Base-by-base conservation (phyloP, 2,797 vertebrate species). In the Enteromius paludinosus region DNA sequence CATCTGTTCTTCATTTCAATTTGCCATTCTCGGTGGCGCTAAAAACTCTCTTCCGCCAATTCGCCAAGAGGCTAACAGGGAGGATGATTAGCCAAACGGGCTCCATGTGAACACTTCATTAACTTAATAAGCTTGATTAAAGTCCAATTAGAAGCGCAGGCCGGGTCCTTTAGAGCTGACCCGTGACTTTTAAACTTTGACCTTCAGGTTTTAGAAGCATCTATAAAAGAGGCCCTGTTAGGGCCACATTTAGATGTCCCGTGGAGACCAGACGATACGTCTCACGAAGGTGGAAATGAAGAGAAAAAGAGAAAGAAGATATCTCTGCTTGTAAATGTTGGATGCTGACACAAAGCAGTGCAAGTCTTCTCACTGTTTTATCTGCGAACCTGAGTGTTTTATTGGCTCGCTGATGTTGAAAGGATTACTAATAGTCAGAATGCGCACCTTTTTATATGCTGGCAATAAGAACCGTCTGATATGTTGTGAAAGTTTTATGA, bases 121-220 rank as follows among this genome's bases (percentile, higher is more conserved):
- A 91, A 83, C 79, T 90, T 92, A 93, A 94, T 95, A 91, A 90
- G 87, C 89, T 92, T 93, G 90, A 95, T 94, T 94, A 92, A 94
- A 92, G 85, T 78, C 88, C 87, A 92, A 93, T 93, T 93, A 92
- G 89, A 86, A 90, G 79, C 41, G 30, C 71, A 69, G 82, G 73
- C 85, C 79, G 86, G 88, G 62, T 86, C 86, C 80, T 89, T 89
- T 88, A 86, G 88, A 88, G 84, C 77, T 83, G 90, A 93, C 92
- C 91, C 89, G 83, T 92, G 77, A 92, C 90, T 92, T 89, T 88
- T 92, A 89, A 91, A 86, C 90, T 92, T 88, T 92, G 82, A 85
- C 78, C 81, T 73, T 62, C 62, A 47, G 35, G 77, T 76, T 68
- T 66, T 41, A 17, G 66, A 85, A 84, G 86, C 75, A 62, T 82